Conservation (phyloP, 2,888 invertebrate genomes). For the Drosophila mulleri region DNA sequence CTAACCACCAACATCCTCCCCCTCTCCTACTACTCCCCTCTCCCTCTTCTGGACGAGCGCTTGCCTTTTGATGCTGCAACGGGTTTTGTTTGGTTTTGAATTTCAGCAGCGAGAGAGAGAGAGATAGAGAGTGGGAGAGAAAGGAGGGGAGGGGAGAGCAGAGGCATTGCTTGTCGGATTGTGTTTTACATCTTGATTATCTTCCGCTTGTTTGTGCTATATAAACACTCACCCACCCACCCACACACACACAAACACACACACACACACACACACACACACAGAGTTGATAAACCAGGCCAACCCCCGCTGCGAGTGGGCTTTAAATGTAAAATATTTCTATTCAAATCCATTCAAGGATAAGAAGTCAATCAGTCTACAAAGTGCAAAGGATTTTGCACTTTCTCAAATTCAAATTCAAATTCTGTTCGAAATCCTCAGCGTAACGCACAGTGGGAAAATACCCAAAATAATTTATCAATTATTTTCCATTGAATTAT, state of each 20-base stretch:
- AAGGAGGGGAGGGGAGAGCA: background rate
- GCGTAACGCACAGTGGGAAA: background rate
- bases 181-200: slow-evolving; percentile 82
- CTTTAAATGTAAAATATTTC: slow-evolving; percentile 59
- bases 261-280: slow-evolving; percentile 1
- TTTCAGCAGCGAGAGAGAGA: slow-evolving; percentile 57
- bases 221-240: slow-evolving; percentile 34
- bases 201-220: slow-evolving; percentile 76
- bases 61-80: slow-evolving; percentile 70
- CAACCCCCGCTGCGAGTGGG: slow-evolving; percentile 22
- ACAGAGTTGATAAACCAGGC: slow-evolving; percentile 11
- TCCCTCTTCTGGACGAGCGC: slow-evolving; percentile 38
- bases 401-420: slow-evolving; percentile 80
- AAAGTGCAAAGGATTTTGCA: slow-evolving; percentile 82
- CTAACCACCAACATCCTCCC: background rate
- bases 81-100: slow-evolving; percentile 78
- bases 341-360: slow-evolving; percentile 82
- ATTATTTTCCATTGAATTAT: no score
- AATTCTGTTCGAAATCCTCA: slow-evolving; percentile 59
- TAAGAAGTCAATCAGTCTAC: slow-evolving; percentile 83
- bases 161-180: slow-evolving; percentile 51
- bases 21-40: background rate
- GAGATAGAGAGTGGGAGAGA: background rate
- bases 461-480: no score
- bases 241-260: slow-evolving; percentile 12